These are phyloP conservation scores for Sebastiscus tertius DNA, from an alignment of 2,797 vertebrate species.

Conservation along the genomic window DNA sequence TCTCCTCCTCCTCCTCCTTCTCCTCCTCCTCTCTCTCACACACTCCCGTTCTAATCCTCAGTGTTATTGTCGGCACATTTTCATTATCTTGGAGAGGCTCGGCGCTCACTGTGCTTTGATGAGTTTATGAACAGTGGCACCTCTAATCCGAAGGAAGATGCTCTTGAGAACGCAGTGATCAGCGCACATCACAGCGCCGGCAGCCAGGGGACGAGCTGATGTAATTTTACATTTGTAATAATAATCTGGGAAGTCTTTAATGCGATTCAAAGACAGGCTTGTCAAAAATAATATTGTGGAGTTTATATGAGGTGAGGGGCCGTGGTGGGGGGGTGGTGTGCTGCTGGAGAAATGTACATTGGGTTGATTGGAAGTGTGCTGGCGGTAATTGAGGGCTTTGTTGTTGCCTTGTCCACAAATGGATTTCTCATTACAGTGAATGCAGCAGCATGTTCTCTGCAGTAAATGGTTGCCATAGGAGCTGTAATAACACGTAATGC, in stretches of 20 bases:
- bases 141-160: slow-evolving; percentile 73
- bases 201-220: slow-evolving; percentile 64
- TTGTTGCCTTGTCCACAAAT: slow-evolving; percentile 73
- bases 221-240: slow-evolving; percentile 77
- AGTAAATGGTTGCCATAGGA: slow-evolving; percentile 65
- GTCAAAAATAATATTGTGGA: slow-evolving; percentile 65
- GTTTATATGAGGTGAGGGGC: slow-evolving; percentile 64
- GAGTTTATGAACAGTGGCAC: slow-evolving; percentile 79
- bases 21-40: not conserved
- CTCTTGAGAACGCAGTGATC: slow-evolving; percentile 69
- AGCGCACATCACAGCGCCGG: slow-evolving; percentile 50
- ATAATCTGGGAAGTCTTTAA: slow-evolving; percentile 80
- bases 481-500: slow-evolving; percentile 52
- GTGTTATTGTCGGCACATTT: slow-evolving; percentile 68
- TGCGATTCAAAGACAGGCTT: slow-evolving; percentile 69
- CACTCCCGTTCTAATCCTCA: slow-evolving; percentile 52
- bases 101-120: slow-evolving; percentile 61
- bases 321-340: not conserved
- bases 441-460: slow-evolving; percentile 54
- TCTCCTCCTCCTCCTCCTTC: too few species aligned
- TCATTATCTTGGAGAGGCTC: slow-evolving; percentile 74
- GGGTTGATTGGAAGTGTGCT: slow-evolving; percentile 55
- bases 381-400: slow-evolving; percentile 70
- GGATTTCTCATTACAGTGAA: slow-evolving; percentile 70
- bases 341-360: slow-evolving; percentile 42